These are phyloP conservation scores for Neodontobutis hainanensis DNA, from an alignment of 2,113 vertebrate genomes.

Conservation along the genomic window DNA sequence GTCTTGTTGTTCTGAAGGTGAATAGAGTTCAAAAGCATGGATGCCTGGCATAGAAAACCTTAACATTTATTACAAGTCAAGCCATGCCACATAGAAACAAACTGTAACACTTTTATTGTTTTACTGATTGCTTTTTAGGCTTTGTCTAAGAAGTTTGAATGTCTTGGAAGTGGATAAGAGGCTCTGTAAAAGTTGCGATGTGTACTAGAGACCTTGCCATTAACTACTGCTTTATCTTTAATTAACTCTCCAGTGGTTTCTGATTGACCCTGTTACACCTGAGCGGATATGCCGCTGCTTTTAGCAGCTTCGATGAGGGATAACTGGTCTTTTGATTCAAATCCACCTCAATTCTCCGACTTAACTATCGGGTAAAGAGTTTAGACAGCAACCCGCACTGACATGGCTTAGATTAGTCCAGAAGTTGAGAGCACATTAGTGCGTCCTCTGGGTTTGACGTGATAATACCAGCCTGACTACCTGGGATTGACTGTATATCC, in stretches of 20 bases:
- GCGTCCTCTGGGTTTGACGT: conserved; percentile 58
- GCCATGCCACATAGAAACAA: too few relatives aligned
- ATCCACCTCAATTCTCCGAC: conserved; percentile 72
- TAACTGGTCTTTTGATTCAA: conserved; percentile 77
- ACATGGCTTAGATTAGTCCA: conserved; percentile 67
- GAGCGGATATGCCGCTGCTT: conserved; percentile 57
- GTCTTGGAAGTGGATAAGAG: conserved; percentile 15
- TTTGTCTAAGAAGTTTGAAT: conserved; percentile 10
- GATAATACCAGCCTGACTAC: conserved; percentile 67
- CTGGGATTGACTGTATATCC: conserved; percentile 67
- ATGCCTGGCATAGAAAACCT: too few relatives aligned
- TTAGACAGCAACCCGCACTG: conserved; percentile 50
- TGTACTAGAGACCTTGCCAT: conserved; percentile 35
- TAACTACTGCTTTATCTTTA: conserved; percentile 66
- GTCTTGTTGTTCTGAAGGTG: conserved; percentile 12
- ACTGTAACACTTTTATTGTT: too few relatives aligned
- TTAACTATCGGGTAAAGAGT: conserved; percentile 68
- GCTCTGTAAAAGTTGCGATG: conserved; percentile 45
- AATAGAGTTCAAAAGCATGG: too few relatives aligned
- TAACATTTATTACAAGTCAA: too few relatives aligned
- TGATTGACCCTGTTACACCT: conserved; percentile 73
- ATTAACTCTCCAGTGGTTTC: conserved; percentile 74
- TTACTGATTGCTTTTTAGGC: background rate
- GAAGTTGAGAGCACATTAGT: conserved; percentile 55
- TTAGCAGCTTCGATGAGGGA: conserved; percentile 46